These are phyloP conservation scores for Eufriesea mexicana DNA, from an alignment of 1,140 invertebrate genomes.

Conservation along the genomic window DNA sequence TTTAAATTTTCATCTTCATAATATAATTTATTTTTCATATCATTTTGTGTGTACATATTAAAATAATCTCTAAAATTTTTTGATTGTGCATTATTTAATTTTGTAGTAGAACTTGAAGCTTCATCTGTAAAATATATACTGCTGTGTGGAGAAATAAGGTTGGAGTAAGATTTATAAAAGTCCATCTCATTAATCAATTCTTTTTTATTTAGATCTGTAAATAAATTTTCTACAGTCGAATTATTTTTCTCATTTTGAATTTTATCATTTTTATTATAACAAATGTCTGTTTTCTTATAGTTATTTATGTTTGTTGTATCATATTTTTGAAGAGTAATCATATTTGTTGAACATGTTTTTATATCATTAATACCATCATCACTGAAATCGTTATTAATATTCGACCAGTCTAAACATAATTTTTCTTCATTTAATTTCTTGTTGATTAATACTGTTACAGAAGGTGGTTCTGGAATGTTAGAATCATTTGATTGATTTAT, in stretches of 20 bases:
- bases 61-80: not conserved
- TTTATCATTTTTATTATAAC: not conserved
- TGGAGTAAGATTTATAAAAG: constrained; percentile 34
- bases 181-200: not conserved
- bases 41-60: not conserved
- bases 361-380: not conserved
- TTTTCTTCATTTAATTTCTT: constrained; percentile 20
- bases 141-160: constrained; percentile 33
- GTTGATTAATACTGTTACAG: constrained; percentile 7
- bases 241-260: not conserved
- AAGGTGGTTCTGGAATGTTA: constrained; percentile 20
- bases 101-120: constrained; percentile 25
- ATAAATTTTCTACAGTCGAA: not conserved
- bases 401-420: constrained; percentile 20
- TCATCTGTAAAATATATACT: constrained; percentile 54
- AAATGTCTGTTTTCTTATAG: not conserved
- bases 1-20: not conserved
- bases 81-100: constrained; percentile 18
- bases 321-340: constrained; percentile 4
- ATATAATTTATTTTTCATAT: not conserved
- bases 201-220: not conserved
- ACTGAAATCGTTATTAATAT: not conserved
- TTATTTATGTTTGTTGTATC: not conserved
- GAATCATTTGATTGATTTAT: constrained; percentile 32
- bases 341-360: constrained; percentile 16